phyloP scores from a whole-genome alignment of 2,113 vertebrate genomes.

The Epinephelus cyanopodus region DNA sequence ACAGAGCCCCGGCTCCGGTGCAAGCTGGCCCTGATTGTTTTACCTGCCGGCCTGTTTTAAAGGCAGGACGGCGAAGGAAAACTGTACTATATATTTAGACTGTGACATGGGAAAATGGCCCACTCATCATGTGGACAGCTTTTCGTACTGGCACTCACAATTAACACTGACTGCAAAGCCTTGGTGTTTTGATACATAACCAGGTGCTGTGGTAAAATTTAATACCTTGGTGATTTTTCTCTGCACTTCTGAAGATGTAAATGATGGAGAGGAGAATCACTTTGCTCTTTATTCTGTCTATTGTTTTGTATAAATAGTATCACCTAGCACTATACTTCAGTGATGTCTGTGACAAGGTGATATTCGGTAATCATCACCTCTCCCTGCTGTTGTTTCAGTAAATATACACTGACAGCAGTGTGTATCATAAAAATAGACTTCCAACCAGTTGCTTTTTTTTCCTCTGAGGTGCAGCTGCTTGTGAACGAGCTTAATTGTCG shows the following conservation, averaged over 20 bases:
- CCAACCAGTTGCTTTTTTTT: conserved; percentile 45
- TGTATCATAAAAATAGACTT: conserved; percentile 47
- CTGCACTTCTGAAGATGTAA: conserved; percentile 14
- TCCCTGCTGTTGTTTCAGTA: conserved; percentile 36
- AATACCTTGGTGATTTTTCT: conserved; percentile 4
- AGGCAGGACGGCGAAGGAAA: conserved; percentile 62
- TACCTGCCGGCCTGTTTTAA: conserved; percentile 61
- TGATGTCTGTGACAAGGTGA: conserved; percentile 60
- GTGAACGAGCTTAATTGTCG: conserved; percentile 31
- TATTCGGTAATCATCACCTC: conserved; percentile 41
- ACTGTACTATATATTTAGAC: conserved; percentile 59
- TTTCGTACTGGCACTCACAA: conserved; percentile 31
- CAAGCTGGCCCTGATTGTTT: conserved; percentile 65
- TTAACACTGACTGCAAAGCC: conserved; percentile 41
- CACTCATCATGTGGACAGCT: conserved; percentile 52
- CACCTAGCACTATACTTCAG: conserved; percentile 15
- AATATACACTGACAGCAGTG: conserved; percentile 20
- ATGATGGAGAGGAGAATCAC: conserved; percentile 16
- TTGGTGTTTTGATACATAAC: conserved; percentile 36
- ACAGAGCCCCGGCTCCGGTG: conserved; percentile 50
- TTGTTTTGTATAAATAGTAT: conserved; percentile 46
- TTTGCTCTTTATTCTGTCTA: conserved; percentile 3
- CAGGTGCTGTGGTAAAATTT: conserved; percentile 24
- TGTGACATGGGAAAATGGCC: conserved; percentile 39
- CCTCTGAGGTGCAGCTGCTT: conserved; percentile 28